Evolutionary conservation across 1,140 invertebrate species (phyloP).

Genomic region (Physella acuta): DNA sequence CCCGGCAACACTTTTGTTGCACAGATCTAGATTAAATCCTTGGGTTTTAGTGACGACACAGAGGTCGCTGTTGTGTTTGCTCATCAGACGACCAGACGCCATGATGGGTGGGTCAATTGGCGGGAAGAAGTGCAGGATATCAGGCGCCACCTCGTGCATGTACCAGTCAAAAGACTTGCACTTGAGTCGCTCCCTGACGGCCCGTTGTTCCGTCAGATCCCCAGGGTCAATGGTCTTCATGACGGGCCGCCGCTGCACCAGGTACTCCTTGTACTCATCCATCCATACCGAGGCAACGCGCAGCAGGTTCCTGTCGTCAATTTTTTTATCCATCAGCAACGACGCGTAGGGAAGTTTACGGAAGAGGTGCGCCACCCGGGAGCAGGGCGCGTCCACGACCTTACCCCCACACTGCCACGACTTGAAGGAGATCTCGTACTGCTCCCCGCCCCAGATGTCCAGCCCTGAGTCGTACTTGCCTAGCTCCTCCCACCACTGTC

Average conservation of each 20-base stretch:
- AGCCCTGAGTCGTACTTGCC: background rate
- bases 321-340: background rate
- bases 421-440: slow-evolving; percentile 90
- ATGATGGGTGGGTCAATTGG: background rate
- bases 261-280: slow-evolving; percentile 3
- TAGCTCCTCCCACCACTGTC: background rate
- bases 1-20: background rate
- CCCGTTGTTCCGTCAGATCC: background rate
- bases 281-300: background rate
- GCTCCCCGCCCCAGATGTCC: slow-evolving; percentile 79
- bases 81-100: background rate
- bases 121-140: background rate
- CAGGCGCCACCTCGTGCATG: slow-evolving; percentile 28
- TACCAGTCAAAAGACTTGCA: slow-evolving; percentile 3
- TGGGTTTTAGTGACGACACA: background rate
- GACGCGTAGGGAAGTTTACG: slow-evolving; percentile 60
- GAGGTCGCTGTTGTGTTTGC: background rate
- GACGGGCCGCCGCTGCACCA: background rate
- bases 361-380: slow-evolving; percentile 68
- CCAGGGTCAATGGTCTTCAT: background rate
- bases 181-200: background rate
- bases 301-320: background rate
- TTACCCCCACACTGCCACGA: slow-evolving; percentile 91
- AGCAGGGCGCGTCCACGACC: slow-evolving; percentile 67
- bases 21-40: background rate